Evolutionary conservation across 2,888 invertebrate species (phyloP).

Genomic region (Lithophane socia): DNA sequence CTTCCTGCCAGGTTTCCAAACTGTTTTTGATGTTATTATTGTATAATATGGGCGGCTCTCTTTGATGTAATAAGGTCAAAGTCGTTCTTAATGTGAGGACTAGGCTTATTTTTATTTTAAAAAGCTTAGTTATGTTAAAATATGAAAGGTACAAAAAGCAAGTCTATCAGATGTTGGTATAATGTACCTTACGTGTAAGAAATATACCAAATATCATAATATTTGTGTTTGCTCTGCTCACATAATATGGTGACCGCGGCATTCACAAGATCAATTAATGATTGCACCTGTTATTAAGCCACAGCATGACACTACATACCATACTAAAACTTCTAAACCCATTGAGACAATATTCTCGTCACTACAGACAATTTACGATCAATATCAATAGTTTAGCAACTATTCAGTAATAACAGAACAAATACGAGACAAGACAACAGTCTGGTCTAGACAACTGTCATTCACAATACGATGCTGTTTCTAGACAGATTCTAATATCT

Average conservation of each 20-base stretch:
- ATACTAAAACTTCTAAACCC: background rate
- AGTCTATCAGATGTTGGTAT: background rate
- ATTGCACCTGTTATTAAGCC: too few species aligned
- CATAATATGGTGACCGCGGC: background rate
- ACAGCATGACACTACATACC: background rate
- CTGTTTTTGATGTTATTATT: slow-evolving; percentile 22
- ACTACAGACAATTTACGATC: background rate
- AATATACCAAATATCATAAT: background rate
- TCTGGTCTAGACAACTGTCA: slow-evolving; percentile 2
- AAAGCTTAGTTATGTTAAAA: background rate
- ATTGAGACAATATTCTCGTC: background rate
- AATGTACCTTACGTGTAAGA: background rate
- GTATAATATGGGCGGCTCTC: slow-evolving; percentile 14
- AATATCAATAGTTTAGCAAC: background rate
- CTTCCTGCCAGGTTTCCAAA: background rate
- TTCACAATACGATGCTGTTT: background rate
- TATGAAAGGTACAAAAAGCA: background rate
- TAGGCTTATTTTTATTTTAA: background rate
- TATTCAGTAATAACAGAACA: background rate
- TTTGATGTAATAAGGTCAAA: slow-evolving; percentile 20
- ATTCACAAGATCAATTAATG: background rate
- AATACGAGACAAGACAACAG: background rate
- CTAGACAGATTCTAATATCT: background rate
- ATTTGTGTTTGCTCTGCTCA: background rate
- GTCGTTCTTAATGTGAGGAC: background rate